Evolutionary conservation across 2,888 invertebrate genomes (phyloP), one percentile per base, ranked within the genome.

Genomic region (Idaea straminata): DNA sequence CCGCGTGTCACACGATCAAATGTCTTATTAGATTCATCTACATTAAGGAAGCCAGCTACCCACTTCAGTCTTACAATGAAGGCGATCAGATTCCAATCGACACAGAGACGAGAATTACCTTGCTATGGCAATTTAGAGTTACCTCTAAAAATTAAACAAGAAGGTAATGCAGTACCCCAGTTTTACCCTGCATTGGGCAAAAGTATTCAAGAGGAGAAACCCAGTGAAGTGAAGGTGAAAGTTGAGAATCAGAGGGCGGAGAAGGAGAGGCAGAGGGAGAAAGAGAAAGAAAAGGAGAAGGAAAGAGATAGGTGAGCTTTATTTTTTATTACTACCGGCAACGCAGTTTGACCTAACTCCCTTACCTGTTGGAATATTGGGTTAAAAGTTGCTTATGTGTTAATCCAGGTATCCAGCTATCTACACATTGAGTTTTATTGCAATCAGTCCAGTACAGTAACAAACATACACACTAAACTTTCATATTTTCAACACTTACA

Each of bases 51-150:
- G 47, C 85, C 89, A 0, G 82, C 84, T 0, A 87, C 88, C 0
- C 87, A 91, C 64, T 83, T 87, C 62, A 88, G 86, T 62, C 69
- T 91, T 34, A 81, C 85, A 0, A 72, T 92, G 70, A 87, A 83
- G 66, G 92, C 92, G 6, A 83, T 93, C 13, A 83, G 86, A 64
- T 93, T 93, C 73, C 89, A 90, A 66, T 80, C 88, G 0, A 85
- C 86, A 3, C 88, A 90, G 0, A 83, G 89, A 64, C 85, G 92
- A 64, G 82, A 90, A 69, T 72, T 93, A 25, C 93, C 93, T 0
- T 93, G 93, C 65, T 93, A 93, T 70, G 93, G 93, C 0, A 93
- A 93, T 64, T 71, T 93, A 69, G 93, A 92, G 75, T 73, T 93
- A 66, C 92, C 92, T 0, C 77, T 91, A 25, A 92, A 92, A 74